Conservation (phyloP, 2,888 invertebrate genomes). For the Galerucella calmariensis region DNA sequence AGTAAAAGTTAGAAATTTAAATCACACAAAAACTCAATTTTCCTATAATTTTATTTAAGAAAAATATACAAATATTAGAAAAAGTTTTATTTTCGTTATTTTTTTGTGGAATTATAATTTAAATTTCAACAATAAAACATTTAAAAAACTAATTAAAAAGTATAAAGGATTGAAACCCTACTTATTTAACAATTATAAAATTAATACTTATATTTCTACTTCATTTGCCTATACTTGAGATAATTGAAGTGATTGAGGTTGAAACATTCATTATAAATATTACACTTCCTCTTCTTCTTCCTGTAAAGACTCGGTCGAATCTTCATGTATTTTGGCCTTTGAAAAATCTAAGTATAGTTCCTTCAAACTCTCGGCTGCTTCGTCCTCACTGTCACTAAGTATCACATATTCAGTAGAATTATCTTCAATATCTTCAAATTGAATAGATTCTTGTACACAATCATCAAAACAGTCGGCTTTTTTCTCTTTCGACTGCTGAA, state of each 20-base stretch:
- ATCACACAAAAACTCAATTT: too few relatives aligned
- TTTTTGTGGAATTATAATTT: too few relatives aligned
- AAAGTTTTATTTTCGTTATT: too few relatives aligned
- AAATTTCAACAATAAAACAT: too few relatives aligned
- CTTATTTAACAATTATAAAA: not conserved
- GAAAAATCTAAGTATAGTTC: conserved; percentile 41
- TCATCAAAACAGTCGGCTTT: conserved; percentile 47
- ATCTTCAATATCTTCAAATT: conserved; percentile 50
- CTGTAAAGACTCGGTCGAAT: not conserved
- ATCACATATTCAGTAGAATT: conserved; percentile 49
- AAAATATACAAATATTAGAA: too few relatives aligned
- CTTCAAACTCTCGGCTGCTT: conserved; percentile 41
- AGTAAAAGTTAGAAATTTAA: too few relatives aligned
- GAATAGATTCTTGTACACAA: conserved; percentile 46
- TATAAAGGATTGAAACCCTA: too few relatives aligned
- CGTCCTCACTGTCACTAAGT: conserved; percentile 52
- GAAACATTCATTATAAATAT: too few relatives aligned
- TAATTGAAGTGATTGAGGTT: too few relatives aligned
- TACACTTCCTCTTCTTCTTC: conserved; percentile 1
- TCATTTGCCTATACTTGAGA: not conserved
- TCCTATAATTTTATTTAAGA: too few relatives aligned
- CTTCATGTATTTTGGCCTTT: conserved; percentile 25
- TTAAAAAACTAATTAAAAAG: too few relatives aligned
- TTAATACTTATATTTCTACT: not conserved
- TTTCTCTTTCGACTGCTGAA: conserved; percentile 33